Evolutionary conservation across 2,888 invertebrate genomes (phyloP).

Genomic region (Ormyrus labotus): DNA sequence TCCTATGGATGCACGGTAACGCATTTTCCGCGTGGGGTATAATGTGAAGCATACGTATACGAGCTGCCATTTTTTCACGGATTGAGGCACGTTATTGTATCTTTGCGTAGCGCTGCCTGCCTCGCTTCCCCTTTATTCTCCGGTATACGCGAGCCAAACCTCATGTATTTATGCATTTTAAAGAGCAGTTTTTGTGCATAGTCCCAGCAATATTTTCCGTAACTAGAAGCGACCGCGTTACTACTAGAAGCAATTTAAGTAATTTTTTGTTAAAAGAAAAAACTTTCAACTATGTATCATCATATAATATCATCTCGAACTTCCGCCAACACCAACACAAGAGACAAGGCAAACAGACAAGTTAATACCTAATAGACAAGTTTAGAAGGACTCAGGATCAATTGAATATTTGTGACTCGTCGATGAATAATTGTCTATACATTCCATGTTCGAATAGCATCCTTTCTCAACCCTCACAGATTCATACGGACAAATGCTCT

Average conservation of each 20-base stretch:
- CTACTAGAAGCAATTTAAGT: too few relatives aligned
- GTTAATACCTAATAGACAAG: slow-evolving; percentile 33
- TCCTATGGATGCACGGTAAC: neutral
- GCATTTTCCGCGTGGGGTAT: slow-evolving; percentile 3
- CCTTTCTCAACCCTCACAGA: neutral
- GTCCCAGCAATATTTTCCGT: slow-evolving; percentile 9
- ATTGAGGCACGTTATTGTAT: slow-evolving; percentile 9
- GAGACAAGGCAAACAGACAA: slow-evolving; percentile 4
- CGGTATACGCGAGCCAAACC: slow-evolving; percentile 64
- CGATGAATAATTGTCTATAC: slow-evolving; percentile 52
- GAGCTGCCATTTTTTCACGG: slow-evolving; percentile 17
- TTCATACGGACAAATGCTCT: neutral
- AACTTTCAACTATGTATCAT: neutral
- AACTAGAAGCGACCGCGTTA: neutral
- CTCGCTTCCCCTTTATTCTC: slow-evolving; percentile 43
- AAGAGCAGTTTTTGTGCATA: neutral
- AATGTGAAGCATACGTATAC: neutral
- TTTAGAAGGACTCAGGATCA: slow-evolving; percentile 42
- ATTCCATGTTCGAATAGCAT: slow-evolving; percentile 19
- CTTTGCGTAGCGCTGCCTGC: neutral
- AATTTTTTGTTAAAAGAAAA: neutral
- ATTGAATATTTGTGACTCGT: slow-evolving; percentile 41
- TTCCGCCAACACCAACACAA: neutral
- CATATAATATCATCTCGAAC: neutral
- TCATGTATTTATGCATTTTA: slow-evolving; percentile 74